Evolutionary conservation across 2,797 vertebrate species (phyloP).

Genomic region (Phyllotis vaccarum): DNA sequence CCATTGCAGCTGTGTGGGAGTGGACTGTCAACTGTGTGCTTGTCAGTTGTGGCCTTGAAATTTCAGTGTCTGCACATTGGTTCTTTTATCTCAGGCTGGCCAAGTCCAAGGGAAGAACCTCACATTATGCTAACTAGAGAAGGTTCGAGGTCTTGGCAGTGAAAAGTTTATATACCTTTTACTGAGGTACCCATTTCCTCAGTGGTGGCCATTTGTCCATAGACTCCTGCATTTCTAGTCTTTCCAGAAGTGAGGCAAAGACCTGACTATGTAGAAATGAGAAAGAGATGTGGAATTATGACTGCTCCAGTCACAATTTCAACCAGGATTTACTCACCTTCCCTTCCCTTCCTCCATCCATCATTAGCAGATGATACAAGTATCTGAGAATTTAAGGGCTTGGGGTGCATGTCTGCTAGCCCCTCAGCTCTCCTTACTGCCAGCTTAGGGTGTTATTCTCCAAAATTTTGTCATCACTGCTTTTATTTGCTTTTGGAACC

Average conservation of each 20-base stretch:
- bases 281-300: not conserved
- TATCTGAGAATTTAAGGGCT: not conserved
- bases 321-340: not conserved
- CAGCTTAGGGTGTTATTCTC: not conserved
- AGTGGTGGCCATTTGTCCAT: not conserved
- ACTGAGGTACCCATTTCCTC: not conserved
- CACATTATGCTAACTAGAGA: not conserved
- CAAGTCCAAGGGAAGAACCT: not conserved
- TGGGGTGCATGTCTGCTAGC: not conserved
- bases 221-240: not conserved
- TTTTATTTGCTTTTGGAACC: not conserved
- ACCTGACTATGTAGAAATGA: not conserved
- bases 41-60: not conserved
- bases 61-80: not conserved
- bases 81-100: not conserved
- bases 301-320: not conserved
- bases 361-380: not conserved
- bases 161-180: not conserved
- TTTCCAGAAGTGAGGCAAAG: not conserved
- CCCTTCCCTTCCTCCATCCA: not conserved
- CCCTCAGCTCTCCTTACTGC: not conserved
- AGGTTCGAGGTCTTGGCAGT: not conserved
- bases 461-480: not conserved
- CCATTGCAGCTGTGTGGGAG: not conserved
- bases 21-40: not conserved